Percentiles rank a stretch among this genome's conserved stretches.
These are phyloP conservation scores for Augochlorella aurata DNA, from an alignment of 2,888 invertebrate genomes.

Conservation along the genomic window DNA sequence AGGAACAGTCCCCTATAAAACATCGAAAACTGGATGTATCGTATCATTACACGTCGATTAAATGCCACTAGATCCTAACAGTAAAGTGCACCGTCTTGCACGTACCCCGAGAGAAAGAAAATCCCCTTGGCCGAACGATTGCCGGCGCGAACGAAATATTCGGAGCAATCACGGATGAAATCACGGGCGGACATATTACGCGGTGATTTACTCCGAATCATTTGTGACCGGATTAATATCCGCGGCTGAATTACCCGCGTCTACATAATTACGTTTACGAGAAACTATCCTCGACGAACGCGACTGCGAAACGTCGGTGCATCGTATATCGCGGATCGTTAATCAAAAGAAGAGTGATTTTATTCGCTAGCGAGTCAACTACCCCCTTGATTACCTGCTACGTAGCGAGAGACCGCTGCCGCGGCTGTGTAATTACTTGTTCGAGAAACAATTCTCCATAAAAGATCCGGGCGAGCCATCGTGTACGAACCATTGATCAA, in stretches of 20 bases:
- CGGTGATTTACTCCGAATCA: not conserved
- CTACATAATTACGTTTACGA: not conserved
- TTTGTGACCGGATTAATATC: conserved; percentile 6
- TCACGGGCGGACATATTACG: not conserved
- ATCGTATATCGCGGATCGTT: conserved; percentile 10
- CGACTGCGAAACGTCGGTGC: conserved; percentile 2
- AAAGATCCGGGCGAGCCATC: not conserved
- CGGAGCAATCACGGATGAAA: not conserved
- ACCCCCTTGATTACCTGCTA: conserved; percentile 8
- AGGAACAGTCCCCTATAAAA: not conserved
- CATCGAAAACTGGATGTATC: not conserved
- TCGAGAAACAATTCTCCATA: conserved; percentile 10
- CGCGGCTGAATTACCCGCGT: not conserved
- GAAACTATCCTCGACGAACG: not conserved
- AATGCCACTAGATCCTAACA: not conserved
- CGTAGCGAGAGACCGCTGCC: not conserved
- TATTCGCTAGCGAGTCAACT: conserved; percentile 1
- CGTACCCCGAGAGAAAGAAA: too few relatives aligned
- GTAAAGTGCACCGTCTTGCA: not conserved
- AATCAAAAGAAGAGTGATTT: conserved; percentile 12
- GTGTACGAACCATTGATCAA: not conserved
- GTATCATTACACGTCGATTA: not conserved
- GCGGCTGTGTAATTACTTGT: conserved; percentile 6
- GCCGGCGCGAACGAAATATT: not conserved
- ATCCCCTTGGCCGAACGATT: too few relatives aligned